A percentile compares a stretch with the other conserved stretches of the same genome.
phyloP scores from a whole-genome alignment of 2,888 invertebrate genomes.

The Leptopterna dolabrata region DNA sequence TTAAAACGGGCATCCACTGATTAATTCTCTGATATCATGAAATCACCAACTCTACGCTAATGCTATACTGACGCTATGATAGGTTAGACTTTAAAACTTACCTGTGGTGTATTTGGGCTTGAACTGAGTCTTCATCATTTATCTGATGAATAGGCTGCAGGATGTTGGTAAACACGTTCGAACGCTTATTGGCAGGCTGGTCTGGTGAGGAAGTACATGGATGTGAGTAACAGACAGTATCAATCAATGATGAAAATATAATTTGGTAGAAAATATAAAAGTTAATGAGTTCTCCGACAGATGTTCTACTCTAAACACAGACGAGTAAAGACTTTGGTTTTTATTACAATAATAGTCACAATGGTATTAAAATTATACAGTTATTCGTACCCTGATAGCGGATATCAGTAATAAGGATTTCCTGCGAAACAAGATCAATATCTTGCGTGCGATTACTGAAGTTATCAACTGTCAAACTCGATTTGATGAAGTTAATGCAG shows the following conservation, averaged over 20 bases:
- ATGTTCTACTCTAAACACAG: no score
- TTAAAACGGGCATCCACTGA: not conserved
- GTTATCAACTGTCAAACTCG: conserved; percentile 85
- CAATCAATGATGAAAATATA: no score
- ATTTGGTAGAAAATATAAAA: no score
- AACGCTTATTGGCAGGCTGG: conserved; percentile 77
- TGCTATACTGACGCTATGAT: no score
- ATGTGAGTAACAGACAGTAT: no score
- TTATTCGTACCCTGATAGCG: conserved; percentile 71
- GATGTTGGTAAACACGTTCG: conserved; percentile 90
- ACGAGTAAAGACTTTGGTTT: no score
- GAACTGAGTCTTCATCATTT: conserved; percentile 72
- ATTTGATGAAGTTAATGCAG: conserved; percentile 91
- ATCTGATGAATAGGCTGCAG: conserved; percentile 79
- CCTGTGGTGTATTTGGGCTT: conserved; percentile 80
- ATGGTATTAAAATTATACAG: no score
- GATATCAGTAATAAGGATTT: conserved; percentile 84
- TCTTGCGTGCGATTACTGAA: conserved; percentile 91
- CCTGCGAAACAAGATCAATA: conserved; percentile 91
- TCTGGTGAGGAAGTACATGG: conserved; percentile 48
- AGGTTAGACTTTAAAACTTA: conserved; percentile 30
- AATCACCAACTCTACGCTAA: no score
- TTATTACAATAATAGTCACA: no score
- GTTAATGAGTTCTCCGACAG: no score
- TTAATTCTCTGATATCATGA: no score